phyloP scores from a whole-genome alignment of 2,797 vertebrate species.

The Pseudochaenichthys georgianus region DNA sequence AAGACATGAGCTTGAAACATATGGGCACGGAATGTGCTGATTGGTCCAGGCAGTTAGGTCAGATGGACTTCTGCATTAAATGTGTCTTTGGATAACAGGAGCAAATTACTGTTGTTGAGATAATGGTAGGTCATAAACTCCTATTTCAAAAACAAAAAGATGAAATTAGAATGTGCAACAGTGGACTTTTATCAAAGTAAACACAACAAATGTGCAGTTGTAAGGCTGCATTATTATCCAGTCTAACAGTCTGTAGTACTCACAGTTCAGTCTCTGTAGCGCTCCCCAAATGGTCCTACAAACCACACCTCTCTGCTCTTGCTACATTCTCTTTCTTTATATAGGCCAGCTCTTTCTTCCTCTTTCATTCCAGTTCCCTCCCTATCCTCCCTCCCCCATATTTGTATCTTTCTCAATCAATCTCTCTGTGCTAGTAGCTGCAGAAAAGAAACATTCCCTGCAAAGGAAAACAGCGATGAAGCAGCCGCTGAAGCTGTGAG shows the following conservation, averaged over 20 bases:
- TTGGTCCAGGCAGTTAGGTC: background rate
- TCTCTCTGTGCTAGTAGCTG: background rate
- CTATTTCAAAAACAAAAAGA: background rate
- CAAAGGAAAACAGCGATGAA: background rate
- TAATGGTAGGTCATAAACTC: background rate
- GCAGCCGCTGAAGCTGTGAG: background rate
- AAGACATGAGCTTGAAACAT: slow-evolving; percentile 17
- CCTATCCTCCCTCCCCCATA: background rate
- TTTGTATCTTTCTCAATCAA: slow-evolving; percentile 18
- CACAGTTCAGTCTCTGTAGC: slow-evolving; percentile 29
- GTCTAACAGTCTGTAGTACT: slow-evolving; percentile 39
- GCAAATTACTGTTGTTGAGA: background rate
- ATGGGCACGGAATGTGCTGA: background rate
- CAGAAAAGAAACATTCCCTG: slow-evolving; percentile 31
- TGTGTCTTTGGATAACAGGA: background rate
- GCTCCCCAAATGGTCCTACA: slow-evolving; percentile 5
- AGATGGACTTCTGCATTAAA: background rate
- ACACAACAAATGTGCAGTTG: background rate
- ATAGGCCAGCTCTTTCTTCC: slow-evolving; percentile 53
- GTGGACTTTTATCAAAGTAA: background rate
- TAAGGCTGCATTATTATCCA: background rate
- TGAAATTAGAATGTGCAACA: background rate
- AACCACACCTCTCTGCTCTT: slow-evolving; percentile 16
- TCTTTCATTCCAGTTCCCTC: slow-evolving; percentile 33
- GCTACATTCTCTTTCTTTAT: slow-evolving; percentile 44